Evolutionary conservation across 1,140 invertebrate genomes (phyloP).

Genomic region (Drosophila hydei): DNA sequence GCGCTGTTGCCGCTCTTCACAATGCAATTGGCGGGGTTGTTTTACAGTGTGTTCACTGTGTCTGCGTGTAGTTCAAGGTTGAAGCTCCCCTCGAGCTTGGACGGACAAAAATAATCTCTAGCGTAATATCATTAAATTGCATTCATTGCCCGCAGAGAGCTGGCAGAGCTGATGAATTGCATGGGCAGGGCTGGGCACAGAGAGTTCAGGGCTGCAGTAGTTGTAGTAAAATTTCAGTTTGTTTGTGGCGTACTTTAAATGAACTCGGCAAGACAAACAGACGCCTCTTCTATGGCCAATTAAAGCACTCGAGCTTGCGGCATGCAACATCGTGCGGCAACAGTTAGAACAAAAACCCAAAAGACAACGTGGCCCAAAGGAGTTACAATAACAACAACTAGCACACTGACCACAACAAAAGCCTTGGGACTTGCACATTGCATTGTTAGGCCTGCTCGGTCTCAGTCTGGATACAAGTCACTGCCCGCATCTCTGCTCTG

Average conservation of each 20-base stretch:
- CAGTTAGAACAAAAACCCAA: conserved; percentile 60
- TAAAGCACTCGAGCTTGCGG: conserved; percentile 18
- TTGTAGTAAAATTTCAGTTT: conserved; percentile 1
- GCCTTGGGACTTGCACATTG: conserved; percentile 40
- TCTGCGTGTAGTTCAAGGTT: conserved; percentile 59
- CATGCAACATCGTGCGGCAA: conserved; percentile 33
- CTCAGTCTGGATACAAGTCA: background rate
- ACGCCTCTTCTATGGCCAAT: conserved; percentile 36
- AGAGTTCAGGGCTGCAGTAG: background rate
- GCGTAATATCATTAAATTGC: conserved; percentile 68
- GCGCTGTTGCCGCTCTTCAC: conserved; percentile 59
- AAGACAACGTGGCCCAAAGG: conserved; percentile 36
- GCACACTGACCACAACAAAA: conserved; percentile 41
- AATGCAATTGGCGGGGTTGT: conserved; percentile 63
- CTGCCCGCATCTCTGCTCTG: background rate
- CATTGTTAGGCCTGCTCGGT: conserved; percentile 53
- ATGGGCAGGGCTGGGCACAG: background rate
- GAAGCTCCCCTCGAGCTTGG: conserved; percentile 14
- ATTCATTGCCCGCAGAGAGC: conserved; percentile 48
- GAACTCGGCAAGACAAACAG: conserved; percentile 22
- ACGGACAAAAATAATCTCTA: conserved; percentile 30
- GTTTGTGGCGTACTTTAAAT: conserved; percentile 17
- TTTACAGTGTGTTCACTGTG: conserved; percentile 31
- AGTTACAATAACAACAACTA: conserved; percentile 37
- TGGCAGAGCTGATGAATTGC: conserved; percentile 23